Evolutionary conservation across 1,140 invertebrate genomes (phyloP).

Genomic region (Cotesia vestalis): DNA sequence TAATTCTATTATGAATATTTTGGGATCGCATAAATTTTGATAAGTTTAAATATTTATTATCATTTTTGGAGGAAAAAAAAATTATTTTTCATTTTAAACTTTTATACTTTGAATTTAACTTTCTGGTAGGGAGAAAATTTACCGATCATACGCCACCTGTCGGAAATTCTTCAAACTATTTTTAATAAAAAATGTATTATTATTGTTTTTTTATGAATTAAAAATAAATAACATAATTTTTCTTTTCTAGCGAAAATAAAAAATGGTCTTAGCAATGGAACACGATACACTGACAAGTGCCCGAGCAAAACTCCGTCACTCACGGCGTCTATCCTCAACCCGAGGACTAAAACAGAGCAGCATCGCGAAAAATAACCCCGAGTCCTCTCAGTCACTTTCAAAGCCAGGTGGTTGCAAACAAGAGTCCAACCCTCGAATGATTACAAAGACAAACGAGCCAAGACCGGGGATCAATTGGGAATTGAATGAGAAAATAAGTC

Average conservation of each 20-base stretch:
- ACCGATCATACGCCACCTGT: too few species aligned
- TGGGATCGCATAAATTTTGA: too few species aligned
- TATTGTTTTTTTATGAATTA: too few species aligned
- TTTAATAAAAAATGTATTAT: too few species aligned
- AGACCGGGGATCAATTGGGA: slow-evolving; percentile 59
- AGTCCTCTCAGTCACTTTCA: not conserved
- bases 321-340: slow-evolving; percentile 68
- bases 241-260: not conserved
- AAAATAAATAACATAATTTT: too few species aligned
- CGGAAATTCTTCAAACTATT: too few species aligned
- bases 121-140: too few species aligned
- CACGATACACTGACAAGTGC: slow-evolving; percentile 41
- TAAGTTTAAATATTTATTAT: too few species aligned
- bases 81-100: too few species aligned
- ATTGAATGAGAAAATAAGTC: slow-evolving; percentile 61
- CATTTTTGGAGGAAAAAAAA: too few species aligned
- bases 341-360: slow-evolving; percentile 63
- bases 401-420: not conserved
- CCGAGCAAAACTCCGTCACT: slow-evolving; percentile 53
- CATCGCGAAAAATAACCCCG: not conserved
- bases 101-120: too few species aligned
- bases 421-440: not conserved
- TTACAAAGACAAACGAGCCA: slow-evolving; percentile 11
- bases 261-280: slow-evolving; percentile 49
- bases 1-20: too few species aligned